Evolutionary conservation across 2,888 invertebrate genomes (phyloP), one percentile per base, ranked within the genome.

Genomic region (Sycophila texana): DNA sequence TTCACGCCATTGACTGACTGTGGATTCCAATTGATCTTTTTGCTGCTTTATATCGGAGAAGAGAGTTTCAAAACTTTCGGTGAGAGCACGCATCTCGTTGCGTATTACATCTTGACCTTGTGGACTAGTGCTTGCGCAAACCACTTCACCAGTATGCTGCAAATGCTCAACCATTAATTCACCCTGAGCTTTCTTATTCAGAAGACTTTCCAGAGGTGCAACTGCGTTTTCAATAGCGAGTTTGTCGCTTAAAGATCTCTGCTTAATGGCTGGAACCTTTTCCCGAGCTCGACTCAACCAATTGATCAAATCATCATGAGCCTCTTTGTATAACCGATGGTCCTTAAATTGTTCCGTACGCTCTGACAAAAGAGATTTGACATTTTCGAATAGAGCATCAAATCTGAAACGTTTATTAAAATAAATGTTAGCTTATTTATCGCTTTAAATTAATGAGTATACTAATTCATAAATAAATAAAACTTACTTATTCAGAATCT

Each of bases 151-250:
- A 16, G 96, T 95, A 84, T 97, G 97, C 82, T 96, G 95, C 66
- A 97, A 91, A 89, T 97, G 96, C 88, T 98, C 97, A 10, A 97
- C 92, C 70, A 97, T 91, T 0, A 97, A 91, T 89, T 97, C 97
- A 4, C 98, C 98, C 91, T 97, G 97, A 7, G 96, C 96, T 91
- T 97, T 96, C 87, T 97, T 97, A 86, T 97, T 97, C 47, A 97
- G 92, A 51, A 97, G 90, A 74, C 95, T 94, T 86, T 97, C 97
- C 61, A 97, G 92, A n/a, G 97, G 96, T 39, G 95, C 95, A 0
- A 97, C 95, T 7, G 96, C 96, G 86, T 95, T 96, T 89, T 98
- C 97, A 83, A 98, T 95, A 0, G 97, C 96, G 77, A 97, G 88
- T 89, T 97, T 96, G 86, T 97, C 97, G 84, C 96, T 95, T 0